Evolutionary conservation across 2,888 invertebrate genomes (phyloP), one percentile per base, ranked within the genome.

Genomic region (Argyra leucocephala): DNA sequence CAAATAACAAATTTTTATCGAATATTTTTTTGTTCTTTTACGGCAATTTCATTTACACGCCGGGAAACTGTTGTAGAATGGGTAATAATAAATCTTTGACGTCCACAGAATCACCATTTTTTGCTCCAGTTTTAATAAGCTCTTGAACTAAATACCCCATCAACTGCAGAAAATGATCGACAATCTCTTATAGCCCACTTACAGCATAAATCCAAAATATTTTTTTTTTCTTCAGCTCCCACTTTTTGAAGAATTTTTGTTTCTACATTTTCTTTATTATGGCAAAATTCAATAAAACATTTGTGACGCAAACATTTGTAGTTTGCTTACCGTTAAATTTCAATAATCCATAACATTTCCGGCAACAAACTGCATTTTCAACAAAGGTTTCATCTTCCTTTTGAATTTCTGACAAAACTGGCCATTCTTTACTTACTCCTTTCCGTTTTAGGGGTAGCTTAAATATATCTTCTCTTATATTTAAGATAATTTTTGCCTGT

Each of bases 281-380:
- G 26, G 26, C 26, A 26, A 26, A 36, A 58, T 24, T 26, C 10
- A 21, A 65, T 10, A 10, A 5, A 65, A 26, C 65, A 65, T 62
- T 57, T 65, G 36, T 65, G 65, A 3, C 65, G 57, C 21, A 21
- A 23, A 65, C 57, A 22, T 65, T 62, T 24, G 65, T 62, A n/a
- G 62, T 65, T 36, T 57, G 65, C 3, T 62, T 26, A 21, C 65
- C 62, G 22, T 65, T 65, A 26, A 26, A 65, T 15, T 31, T 65
- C 1, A 65, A 26, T 15, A 65, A 22, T 18, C 22, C 26, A n/a
- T 61, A 31, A 22, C 62, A 65, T 15, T 59, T 15, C 0, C 58
- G 62, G 7, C 65, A 65, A 26, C 26, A 65, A 26, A 65, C 65
- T 18, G 62, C 22, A 9, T 57, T 31, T 3, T 61, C 15, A 3